These are phyloP conservation scores for Danaus chrysippus DNA, from an alignment of 2,888 invertebrate species.

Conservation along the genomic window DNA sequence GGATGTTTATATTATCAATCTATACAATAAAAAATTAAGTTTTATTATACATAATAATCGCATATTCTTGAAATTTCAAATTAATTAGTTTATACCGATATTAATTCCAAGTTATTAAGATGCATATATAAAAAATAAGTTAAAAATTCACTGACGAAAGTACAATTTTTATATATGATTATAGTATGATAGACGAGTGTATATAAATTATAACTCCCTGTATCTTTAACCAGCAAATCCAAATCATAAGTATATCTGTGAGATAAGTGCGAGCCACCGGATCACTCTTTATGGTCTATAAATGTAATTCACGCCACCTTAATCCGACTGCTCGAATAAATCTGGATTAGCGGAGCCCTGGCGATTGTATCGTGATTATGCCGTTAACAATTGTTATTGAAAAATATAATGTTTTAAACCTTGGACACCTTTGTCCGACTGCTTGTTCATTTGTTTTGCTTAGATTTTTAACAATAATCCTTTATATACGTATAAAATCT, in stretches of 20 bases:
- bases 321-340: constrained; percentile 75
- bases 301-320: constrained; percentile 78
- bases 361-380: constrained; percentile 75
- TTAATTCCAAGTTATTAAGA: background rate
- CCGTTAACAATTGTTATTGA: constrained; percentile 78
- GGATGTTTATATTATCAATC: constrained; percentile 37
- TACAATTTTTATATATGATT: too few relatives aligned
- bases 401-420: constrained; percentile 55
- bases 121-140: background rate
- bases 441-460: background rate
- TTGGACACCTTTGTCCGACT: background rate
- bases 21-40: background rate
- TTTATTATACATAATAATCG: background rate
- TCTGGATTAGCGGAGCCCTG: constrained; percentile 73
- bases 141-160: background rate
- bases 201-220: constrained; percentile 15
- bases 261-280: constrained; percentile 72
- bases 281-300: constrained; percentile 79
- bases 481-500: too few relatives aligned
- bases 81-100: background rate
- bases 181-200: too few relatives aligned
- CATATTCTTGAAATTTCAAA: too few relatives aligned
- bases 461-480: background rate
- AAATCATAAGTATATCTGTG: constrained; percentile 68
- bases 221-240: constrained; percentile 43